These are phyloP conservation scores for Eudemis profundana DNA, from an alignment of 2,888 invertebrate genomes.

Conservation along the genomic window DNA sequence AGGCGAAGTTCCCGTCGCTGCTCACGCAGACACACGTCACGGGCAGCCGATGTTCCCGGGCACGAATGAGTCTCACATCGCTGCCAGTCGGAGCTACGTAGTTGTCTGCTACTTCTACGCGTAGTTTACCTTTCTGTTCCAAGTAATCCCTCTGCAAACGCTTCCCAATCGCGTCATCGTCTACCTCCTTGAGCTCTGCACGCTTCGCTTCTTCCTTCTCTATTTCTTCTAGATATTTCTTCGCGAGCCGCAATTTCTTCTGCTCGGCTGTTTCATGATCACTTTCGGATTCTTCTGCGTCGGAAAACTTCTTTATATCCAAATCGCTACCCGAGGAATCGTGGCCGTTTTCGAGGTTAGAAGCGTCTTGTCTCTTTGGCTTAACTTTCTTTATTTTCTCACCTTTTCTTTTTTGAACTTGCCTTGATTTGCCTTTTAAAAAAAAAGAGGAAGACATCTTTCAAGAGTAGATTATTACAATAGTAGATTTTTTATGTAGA, in stretches of 20 bases:
- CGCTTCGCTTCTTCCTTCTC: constrained; percentile 91
- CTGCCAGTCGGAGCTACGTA: constrained; percentile 63
- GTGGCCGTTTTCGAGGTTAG: constrained; percentile 82
- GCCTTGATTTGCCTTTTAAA: constrained; percentile 85
- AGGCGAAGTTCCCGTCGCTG: constrained; percentile 89
- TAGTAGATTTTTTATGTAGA: constrained; percentile 21
- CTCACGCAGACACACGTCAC: constrained; percentile 93
- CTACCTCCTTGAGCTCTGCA: constrained; percentile 87
- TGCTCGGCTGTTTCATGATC: constrained; percentile 94
- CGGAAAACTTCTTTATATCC: constrained; percentile 85
- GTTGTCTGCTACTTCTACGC: constrained; percentile 89
- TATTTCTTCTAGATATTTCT: constrained; percentile 94
- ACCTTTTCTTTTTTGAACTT: constrained; percentile 83
- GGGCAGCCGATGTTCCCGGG: constrained; percentile 91
- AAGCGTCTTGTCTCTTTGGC: constrained; percentile 66
- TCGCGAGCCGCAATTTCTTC: constrained; percentile 95
- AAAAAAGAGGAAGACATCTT: constrained; percentile 86
- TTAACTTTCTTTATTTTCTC: constrained; percentile 74
- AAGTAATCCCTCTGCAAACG: constrained; percentile 93
- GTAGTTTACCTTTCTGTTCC: constrained; percentile 93
- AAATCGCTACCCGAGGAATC: constrained; percentile 88
- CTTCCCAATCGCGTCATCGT: constrained; percentile 88
- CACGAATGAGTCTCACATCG: constrained; percentile 85
- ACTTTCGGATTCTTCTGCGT: constrained; percentile 83
- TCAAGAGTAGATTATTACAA: background rate